Percentiles rank a stretch among this genome's conserved stretches.
These are phyloP conservation scores for Tenrec ecaudatus DNA, from an alignment of 2,113 vertebrate species.

Conservation along the genomic window DNA sequence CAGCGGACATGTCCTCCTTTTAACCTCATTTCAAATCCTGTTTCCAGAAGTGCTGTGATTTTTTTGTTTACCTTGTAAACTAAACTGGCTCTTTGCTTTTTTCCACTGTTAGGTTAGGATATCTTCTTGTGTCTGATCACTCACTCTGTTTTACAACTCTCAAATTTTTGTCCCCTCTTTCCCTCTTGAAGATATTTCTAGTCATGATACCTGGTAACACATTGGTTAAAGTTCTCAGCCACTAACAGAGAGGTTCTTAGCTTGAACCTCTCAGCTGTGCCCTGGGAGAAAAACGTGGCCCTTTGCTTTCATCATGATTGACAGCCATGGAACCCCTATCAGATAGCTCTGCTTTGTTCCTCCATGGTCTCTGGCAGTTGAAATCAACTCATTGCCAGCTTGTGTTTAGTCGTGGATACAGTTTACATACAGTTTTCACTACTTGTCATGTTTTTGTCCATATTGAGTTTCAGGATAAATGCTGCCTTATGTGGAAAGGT, in stretches of 20 bases:
- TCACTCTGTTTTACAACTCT: conserved; percentile 30
- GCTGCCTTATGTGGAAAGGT: background rate
- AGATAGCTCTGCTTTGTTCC: too few species aligned
- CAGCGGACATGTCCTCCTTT: too few species aligned
- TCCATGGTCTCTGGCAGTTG: too few species aligned
- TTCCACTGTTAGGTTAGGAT: background rate
- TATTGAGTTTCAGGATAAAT: background rate
- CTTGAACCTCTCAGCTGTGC: too few species aligned
- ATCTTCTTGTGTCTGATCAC: conserved; percentile 32
- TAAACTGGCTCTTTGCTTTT: conserved; percentile 28
- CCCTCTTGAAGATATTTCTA: background rate
- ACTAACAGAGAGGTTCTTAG: too few species aligned
- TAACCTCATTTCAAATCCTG: background rate
- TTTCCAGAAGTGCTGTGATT: background rate
- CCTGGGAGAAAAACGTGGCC: too few species aligned
- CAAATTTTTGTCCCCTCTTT: background rate
- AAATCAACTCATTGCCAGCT: too few species aligned
- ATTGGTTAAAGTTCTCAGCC: too few species aligned
- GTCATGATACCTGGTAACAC: too few species aligned
- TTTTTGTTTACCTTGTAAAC: background rate
- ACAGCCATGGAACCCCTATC: too few species aligned
- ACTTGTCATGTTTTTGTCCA: background rate
- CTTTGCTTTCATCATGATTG: too few species aligned
- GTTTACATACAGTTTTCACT: background rate
- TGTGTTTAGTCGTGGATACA: too few species aligned